Evolutionary conservation across 2,888 invertebrate species (phyloP).

Genomic region (Vanessa cardui): DNA sequence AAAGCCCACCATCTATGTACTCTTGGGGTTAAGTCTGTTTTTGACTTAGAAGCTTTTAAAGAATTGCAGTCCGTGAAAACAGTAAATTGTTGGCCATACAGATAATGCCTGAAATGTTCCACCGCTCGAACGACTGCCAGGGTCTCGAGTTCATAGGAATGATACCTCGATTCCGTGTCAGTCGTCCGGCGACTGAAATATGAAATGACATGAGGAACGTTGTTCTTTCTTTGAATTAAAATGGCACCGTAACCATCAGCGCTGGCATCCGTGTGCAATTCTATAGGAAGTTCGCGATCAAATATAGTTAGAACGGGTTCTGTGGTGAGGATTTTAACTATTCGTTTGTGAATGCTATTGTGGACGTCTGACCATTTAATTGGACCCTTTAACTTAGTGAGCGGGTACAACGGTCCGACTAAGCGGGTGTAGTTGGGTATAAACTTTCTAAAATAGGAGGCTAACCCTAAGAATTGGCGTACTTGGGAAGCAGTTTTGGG

Average conservation of each 20-base stretch:
- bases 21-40: slow-evolving; percentile 39
- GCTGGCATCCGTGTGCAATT: too few relatives aligned
- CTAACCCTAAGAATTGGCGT: too few relatives aligned
- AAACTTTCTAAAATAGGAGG: too few relatives aligned
- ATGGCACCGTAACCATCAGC: slow-evolving; percentile 44
- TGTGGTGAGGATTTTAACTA: too few relatives aligned
- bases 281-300: too few relatives aligned
- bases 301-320: too few relatives aligned
- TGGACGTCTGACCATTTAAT: too few relatives aligned
- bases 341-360: too few relatives aligned
- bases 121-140: slow-evolving; percentile 24
- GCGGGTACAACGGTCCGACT: too few relatives aligned
- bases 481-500: too few relatives aligned
- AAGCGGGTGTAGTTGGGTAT: too few relatives aligned
- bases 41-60: slow-evolving; percentile 31
- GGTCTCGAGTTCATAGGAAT: slow-evolving; percentile 33
- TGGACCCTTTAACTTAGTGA: too few relatives aligned
- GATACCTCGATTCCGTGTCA: slow-evolving; percentile 26
- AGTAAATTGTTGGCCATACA: slow-evolving; percentile 36
- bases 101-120: slow-evolving; percentile 40
- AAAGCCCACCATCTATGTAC: slow-evolving; percentile 45
- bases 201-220: slow-evolving; percentile 11
- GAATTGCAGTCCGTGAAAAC: slow-evolving; percentile 21
- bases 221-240: slow-evolving; percentile 26
- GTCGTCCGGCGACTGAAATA: slow-evolving; percentile 29